Evolutionary conservation across 1,140 invertebrate genomes (phyloP), one percentile per base, ranked within the genome.

Genomic region (Piezodorus guildinii): DNA sequence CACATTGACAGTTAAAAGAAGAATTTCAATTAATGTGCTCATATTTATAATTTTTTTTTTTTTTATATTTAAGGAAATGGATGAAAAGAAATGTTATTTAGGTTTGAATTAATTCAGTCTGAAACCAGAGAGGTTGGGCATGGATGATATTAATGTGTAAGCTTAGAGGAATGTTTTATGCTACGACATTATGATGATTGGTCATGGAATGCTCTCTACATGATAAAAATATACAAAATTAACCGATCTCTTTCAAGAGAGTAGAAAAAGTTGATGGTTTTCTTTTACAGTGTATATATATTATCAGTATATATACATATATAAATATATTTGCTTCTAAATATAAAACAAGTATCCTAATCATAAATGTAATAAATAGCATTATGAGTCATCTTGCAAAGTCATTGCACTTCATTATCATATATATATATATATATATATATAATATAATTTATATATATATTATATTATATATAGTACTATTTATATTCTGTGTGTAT

Each of bases 211-310:
- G 66, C 66, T 65, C 54, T 64, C 63, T 64, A 65, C 60, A 62
- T 34, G 66, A 65, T 62, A 67, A 65, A 65, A 67, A 67, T 65
- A 64, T 67, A 67, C 63, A 67, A 67, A 67, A 67, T 63, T 60
- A 67, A 62, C 51, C 54, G 52, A 51, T 59, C 30, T 61, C 49
- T 58, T 54, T 59, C 27, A 25, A 59, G 54, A 67, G 43, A 65
- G 63, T 67, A 67, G 64, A 67, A 67, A 67, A 67, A 34, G 25
- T 17, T 60, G 16, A 43, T 43, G 34, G 27, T 65, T 62, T 51
- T 43, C 27, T 63, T 56, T 59, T 43, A 63, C 34, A 52, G 39
- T 62, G 60, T 62, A 39, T 66, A 66, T 64, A 66, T 39, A 62
- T 17, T 66, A 63, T 62, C 45, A 45, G 56, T 66, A 64, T 66